phyloP scores from a whole-genome alignment of 2,113 vertebrate genomes.

The Felis chaus region DNA sequence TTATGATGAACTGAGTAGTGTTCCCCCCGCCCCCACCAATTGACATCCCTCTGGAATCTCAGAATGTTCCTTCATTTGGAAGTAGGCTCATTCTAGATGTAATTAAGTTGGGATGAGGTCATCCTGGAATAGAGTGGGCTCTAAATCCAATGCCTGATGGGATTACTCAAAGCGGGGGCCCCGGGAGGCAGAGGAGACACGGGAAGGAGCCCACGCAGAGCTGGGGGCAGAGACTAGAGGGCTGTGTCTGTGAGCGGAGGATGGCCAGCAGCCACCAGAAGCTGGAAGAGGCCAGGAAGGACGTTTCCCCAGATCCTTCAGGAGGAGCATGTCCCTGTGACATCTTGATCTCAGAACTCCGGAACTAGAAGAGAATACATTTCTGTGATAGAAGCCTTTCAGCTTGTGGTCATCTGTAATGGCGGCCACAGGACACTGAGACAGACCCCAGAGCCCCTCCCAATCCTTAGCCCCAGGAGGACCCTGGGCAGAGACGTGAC shows the following conservation, averaged over 20 bases:
- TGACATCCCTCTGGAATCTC: neutral
- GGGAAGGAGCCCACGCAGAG: fast-evolving
- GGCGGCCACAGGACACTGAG: fast-evolving
- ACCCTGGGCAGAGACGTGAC: neutral
- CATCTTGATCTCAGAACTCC: neutral
- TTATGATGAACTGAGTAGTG: fast-evolving
- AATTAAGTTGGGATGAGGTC: too few relatives aligned
- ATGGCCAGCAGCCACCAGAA: fast-evolving
- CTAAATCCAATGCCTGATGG: fast-evolving
- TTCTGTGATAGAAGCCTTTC: neutral
- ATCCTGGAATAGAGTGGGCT: fast-evolving
- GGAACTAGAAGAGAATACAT: fast-evolving
- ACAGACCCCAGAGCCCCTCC: fast-evolving
- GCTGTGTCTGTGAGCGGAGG: fast-evolving
- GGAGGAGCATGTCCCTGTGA: fast-evolving
- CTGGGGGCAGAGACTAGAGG: fast-evolving
- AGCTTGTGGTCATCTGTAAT: fast-evolving
- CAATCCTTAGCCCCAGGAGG: fast-evolving
- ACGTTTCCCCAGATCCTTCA: fast-evolving
- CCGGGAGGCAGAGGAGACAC: neutral
- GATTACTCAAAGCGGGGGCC: neutral
- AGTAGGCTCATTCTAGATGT: fast-evolving
- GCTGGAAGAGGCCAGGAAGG: neutral
- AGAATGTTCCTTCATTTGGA: neutral
- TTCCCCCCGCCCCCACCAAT: fast-evolving